phyloP scores from a whole-genome alignment of 1,140 invertebrate species.

The Drosophila pseudoobscura region DNA sequence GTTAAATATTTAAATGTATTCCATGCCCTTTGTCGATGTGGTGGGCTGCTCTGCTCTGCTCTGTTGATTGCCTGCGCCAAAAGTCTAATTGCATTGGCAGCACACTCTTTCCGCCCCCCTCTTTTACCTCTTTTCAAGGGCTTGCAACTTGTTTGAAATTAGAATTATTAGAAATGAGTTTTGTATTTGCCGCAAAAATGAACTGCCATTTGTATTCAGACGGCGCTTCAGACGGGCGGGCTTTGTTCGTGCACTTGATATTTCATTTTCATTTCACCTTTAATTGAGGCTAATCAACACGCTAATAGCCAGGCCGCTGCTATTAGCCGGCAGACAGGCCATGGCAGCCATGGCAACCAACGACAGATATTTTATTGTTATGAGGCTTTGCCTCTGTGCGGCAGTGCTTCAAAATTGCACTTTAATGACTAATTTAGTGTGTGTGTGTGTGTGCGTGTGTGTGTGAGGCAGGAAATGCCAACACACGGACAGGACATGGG shows the following conservation, averaged over 20 bases:
- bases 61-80: slow-evolving; percentile 47
- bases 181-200: no score
- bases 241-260: slow-evolving; percentile 45
- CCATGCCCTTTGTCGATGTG: slow-evolving; percentile 26
- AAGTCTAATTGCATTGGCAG: slow-evolving; percentile 64
- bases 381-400: slow-evolving; percentile 39
- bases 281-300: slow-evolving; percentile 76
- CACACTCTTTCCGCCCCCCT: neutral
- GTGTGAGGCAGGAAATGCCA: slow-evolving; percentile 24
- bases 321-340: slow-evolving; percentile 48
- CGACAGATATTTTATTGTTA: slow-evolving; percentile 75
- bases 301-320: slow-evolving; percentile 60
- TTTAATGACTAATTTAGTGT: slow-evolving; percentile 75
- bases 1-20: slow-evolving; percentile 79
- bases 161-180: no score
- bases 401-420: slow-evolving; percentile 73
- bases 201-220: neutral
- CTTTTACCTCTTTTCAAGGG: slow-evolving; percentile 33
- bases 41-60: slow-evolving; percentile 31
- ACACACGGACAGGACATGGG: slow-evolving; percentile 27
- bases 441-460: slow-evolving; percentile 32
- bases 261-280: slow-evolving; percentile 78
- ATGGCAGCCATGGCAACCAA: slow-evolving; percentile 14
- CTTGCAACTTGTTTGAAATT: no score
- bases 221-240: no score